These are phyloP conservation scores for Drosophila nikananu DNA, from an alignment of 1,140 invertebrate genomes.

Conservation along the genomic window DNA sequence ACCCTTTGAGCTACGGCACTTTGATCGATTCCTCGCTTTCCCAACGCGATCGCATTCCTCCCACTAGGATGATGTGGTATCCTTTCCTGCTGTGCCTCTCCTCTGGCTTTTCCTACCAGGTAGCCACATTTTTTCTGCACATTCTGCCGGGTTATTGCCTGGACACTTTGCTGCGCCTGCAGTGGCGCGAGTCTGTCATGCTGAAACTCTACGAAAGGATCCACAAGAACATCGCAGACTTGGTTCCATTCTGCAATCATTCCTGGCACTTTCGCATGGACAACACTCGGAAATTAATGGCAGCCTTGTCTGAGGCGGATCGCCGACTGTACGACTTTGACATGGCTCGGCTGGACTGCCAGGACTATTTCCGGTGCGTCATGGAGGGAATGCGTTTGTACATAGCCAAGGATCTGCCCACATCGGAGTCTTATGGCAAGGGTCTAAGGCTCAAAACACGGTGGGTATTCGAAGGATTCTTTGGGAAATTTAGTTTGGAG, in stretches of 20 bases:
- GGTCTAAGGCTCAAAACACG: neutral
- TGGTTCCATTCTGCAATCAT: slow-evolving; percentile 89
- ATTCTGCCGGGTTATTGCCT: slow-evolving; percentile 87
- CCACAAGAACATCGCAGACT: slow-evolving; percentile 88
- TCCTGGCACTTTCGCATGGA: slow-evolving; percentile 89
- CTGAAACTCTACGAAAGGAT: slow-evolving; percentile 90
- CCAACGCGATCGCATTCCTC: slow-evolving; percentile 63
- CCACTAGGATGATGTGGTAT: slow-evolving; percentile 85
- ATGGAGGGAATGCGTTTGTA: slow-evolving; percentile 89
- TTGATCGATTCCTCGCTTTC: slow-evolving; percentile 81
- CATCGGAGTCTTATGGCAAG: slow-evolving; percentile 86
- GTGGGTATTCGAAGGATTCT: neutral
- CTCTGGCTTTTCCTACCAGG: slow-evolving; percentile 78
- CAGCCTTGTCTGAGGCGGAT: slow-evolving; percentile 87
- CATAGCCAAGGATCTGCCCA: slow-evolving; percentile 89
- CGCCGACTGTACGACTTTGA: slow-evolving; percentile 89
- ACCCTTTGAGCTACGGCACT: slow-evolving; percentile 88
- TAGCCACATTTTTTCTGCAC: slow-evolving; percentile 86
- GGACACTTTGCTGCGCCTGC: slow-evolving; percentile 86
- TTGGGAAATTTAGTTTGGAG: no score
- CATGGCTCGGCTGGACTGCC: slow-evolving; percentile 89
- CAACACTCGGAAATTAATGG: slow-evolving; percentile 88
- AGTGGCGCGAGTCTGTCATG: slow-evolving; percentile 84
- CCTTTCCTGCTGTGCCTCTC: slow-evolving; percentile 83
- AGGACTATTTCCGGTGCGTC: slow-evolving; percentile 87